These are phyloP conservation scores for Pitangus sulphuratus DNA, from an alignment of 2,797 vertebrate species.

Conservation along the genomic window DNA sequence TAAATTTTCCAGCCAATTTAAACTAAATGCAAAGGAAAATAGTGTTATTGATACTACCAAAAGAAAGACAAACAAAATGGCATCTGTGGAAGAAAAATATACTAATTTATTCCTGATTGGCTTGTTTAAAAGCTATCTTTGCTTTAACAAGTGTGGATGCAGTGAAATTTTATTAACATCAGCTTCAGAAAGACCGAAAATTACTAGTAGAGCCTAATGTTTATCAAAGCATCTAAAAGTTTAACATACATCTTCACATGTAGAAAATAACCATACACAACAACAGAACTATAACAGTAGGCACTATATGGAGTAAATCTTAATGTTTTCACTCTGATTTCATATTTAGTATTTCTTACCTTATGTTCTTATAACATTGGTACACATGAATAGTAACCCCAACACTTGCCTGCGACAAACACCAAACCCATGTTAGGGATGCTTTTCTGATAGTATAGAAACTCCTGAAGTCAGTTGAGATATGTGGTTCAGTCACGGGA, in stretches of 20 bases:
- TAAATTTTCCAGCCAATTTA: constrained; percentile 22
- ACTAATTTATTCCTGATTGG: not conserved
- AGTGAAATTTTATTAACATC: not conserved
- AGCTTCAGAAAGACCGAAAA: not conserved
- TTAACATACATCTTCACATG: not conserved
- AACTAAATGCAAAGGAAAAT: not conserved
- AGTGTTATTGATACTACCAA: not conserved
- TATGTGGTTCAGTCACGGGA: not conserved
- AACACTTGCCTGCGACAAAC: not conserved
- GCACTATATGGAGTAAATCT: not conserved
- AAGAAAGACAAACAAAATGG: not conserved
- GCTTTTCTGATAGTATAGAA: not conserved
- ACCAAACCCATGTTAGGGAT: not conserved
- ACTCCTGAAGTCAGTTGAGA: not conserved
- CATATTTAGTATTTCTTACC: not conserved
- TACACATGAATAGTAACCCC: not conserved
- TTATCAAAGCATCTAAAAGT: not conserved
- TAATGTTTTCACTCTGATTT: not conserved
- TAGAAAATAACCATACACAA: not conserved
- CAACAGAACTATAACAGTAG: not conserved
- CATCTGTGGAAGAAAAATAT: not conserved
- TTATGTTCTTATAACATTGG: not conserved
- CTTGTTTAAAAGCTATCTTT: not conserved
- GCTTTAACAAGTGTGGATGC: not conserved
- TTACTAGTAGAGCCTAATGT: not conserved